Evolutionary conservation across 2,888 invertebrate genomes (phyloP), one percentile per base, ranked within the genome.

Genomic region (Omphaloscelis lunosa): DNA sequence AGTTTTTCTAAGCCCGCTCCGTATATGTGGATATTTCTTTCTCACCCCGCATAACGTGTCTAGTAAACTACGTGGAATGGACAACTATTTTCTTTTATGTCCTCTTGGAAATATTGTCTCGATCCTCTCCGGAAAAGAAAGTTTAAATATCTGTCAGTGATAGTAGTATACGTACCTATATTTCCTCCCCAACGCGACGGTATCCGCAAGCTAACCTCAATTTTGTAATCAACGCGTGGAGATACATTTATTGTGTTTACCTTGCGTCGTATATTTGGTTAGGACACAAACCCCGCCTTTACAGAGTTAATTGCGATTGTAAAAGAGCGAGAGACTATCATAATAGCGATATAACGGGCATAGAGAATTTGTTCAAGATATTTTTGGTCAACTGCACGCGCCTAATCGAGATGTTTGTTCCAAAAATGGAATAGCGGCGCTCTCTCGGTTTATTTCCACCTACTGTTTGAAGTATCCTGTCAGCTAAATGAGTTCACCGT

Each of bases 1-100:
- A 92, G 92, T 94, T 95, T 96, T 95, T 95, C 93, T 91, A 86
- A 87, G 84, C 84, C 72, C 73, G 76, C 81, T 83, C 81, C 73
- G 59, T 89, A 84, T 88, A 84, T 88, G 87, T 83, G 89, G 86
- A 89, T 88, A 89, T 88, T 85, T 85, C 80, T 85, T 89, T 88
- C 81, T 85, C 87, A 83, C 80, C 84, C 83, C 76, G 72, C 48
- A 75, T 78, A 84, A 85, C 83, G 67, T 75, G 73, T 69, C 80
- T 73, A 82, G 78, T 80, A 85, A 78, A 77, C 77, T 83, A 74
- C 70, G 62, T 66, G 56, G 67, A 83, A 86, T 83, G 59, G 75
- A 53, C 72, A 75, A 80, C 58, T 72, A 78, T 78, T 82, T 85
- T 85, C 78, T 84, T 80, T 84, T 82, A 79, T 75, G 51, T 53